Percentiles rank a stretch among this genome's conserved stretches.
Evolutionary conservation across 2,113 vertebrate species (phyloP).

Genomic region (Aepyceros melampus): DNA sequence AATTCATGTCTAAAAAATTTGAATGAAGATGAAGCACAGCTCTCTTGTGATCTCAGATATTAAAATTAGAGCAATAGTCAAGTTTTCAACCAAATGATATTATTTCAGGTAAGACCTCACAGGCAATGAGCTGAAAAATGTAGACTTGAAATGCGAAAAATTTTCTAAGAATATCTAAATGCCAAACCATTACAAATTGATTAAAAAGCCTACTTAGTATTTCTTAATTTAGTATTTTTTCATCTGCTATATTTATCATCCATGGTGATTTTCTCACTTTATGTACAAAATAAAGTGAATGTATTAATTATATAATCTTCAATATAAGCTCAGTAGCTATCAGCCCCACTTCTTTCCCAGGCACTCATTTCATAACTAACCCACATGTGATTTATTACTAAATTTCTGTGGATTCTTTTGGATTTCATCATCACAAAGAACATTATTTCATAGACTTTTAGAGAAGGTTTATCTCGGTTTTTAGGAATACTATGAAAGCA

Average conservation of each 20-base stretch:
- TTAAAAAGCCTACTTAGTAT: not conserved
- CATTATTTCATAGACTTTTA: not conserved
- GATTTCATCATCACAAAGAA: not conserved
- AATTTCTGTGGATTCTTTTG: not conserved
- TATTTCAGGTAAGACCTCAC: not conserved
- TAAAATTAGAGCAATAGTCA: not conserved
- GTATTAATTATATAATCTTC: not conserved
- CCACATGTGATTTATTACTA: not conserved
- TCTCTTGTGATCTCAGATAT: not conserved
- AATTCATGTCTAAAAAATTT: not conserved
- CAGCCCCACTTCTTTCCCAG: not conserved
- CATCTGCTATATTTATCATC: not conserved
- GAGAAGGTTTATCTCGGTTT: not conserved
- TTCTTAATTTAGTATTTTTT: not conserved
- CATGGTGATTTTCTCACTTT: not conserved
- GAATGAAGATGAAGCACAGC: not conserved
- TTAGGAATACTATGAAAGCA: not conserved
- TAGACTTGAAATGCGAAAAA: not conserved
- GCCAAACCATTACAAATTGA: not conserved
- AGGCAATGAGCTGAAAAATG: not conserved
- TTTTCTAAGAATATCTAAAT: not conserved
- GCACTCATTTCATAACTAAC: not conserved
- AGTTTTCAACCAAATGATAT: not conserved
- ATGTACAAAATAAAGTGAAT: not conserved
- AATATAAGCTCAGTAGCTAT: not conserved